Conservation (phyloP, 2,113 vertebrate genomes). For the Notarius lentiginosus region DNA sequence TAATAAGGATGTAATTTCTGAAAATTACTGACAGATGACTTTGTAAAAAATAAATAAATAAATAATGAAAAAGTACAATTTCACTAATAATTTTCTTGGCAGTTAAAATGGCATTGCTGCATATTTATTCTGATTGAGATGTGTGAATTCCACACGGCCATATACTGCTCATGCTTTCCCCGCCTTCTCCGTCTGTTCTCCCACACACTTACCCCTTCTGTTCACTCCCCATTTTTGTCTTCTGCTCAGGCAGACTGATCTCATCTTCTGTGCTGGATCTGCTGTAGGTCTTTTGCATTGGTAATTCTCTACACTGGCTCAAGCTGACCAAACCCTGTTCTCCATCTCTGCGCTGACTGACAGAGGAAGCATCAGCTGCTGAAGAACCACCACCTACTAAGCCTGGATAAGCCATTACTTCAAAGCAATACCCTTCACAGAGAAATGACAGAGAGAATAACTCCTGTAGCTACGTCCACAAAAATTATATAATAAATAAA, state of each 20-base stretch:
- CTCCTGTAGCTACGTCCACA: background rate
- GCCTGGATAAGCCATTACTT: background rate
- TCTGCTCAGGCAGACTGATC: background rate
- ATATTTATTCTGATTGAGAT: slow-evolving; percentile 19
- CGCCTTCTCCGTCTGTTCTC: slow-evolving; percentile 19
- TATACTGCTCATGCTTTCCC: slow-evolving; percentile 3
- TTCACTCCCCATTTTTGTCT: background rate
- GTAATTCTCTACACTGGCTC: background rate
- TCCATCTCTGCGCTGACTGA: background rate
- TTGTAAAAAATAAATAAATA: background rate
- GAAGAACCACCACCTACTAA: background rate
- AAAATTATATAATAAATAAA: background rate
- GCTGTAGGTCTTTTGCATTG: slow-evolving; percentile 16
- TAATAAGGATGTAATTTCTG: slow-evolving; percentile 38
- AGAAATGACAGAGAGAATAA: background rate
- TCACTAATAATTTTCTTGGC: background rate
- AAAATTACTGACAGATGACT: slow-evolving; percentile 46
- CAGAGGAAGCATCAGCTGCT: background rate
- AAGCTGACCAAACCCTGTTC: background rate
- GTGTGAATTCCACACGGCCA: background rate
- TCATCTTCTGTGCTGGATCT: background rate
- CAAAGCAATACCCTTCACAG: background rate
- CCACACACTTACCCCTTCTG: slow-evolving; percentile 18
- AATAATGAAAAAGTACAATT: background rate
- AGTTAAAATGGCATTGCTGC: background rate